Percentiles rank a stretch among this genome's conserved stretches.
phyloP scores from a whole-genome alignment of 2,888 invertebrate genomes.

The Chrysina gloriosa region DNA sequence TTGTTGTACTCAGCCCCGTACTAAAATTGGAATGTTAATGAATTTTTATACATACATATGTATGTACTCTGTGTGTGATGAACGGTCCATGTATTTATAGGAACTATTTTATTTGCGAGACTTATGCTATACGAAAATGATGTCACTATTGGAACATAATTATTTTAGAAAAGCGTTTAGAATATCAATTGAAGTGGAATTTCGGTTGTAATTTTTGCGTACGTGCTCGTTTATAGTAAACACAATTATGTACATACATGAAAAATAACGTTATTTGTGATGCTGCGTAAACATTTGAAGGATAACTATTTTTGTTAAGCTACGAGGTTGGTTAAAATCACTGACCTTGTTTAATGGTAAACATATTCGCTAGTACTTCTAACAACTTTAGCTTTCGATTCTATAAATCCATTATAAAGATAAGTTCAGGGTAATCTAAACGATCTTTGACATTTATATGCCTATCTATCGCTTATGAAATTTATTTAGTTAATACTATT shows the following conservation, averaged over 20 bases:
- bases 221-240: neutral
- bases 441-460: neutral
- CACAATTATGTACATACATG: neutral
- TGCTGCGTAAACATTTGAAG: neutral
- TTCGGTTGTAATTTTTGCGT: too few species aligned
- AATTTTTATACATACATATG: too few species aligned
- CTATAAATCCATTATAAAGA: neutral
- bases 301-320: constrained; percentile 3
- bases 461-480: neutral
- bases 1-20: too few species aligned
- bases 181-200: too few species aligned
- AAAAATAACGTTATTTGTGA: neutral
- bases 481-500: neutral
- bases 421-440: neutral
- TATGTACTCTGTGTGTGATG: too few species aligned
- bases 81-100: too few species aligned
- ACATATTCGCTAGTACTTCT: neutral
- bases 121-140: too few species aligned
- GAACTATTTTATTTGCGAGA: too few species aligned
- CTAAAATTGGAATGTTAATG: too few species aligned
- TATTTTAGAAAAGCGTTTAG: too few species aligned
- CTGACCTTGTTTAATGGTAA: constrained; percentile 30
- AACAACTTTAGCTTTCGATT: neutral
- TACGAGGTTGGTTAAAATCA: constrained; percentile 5
- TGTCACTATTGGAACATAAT: too few species aligned